A percentile compares a stretch with the other conserved stretches of the same genome.
phyloP scores from a whole-genome alignment of 2,113 vertebrate species.

The Sinocyclocheilus maitianheensis region DNA sequence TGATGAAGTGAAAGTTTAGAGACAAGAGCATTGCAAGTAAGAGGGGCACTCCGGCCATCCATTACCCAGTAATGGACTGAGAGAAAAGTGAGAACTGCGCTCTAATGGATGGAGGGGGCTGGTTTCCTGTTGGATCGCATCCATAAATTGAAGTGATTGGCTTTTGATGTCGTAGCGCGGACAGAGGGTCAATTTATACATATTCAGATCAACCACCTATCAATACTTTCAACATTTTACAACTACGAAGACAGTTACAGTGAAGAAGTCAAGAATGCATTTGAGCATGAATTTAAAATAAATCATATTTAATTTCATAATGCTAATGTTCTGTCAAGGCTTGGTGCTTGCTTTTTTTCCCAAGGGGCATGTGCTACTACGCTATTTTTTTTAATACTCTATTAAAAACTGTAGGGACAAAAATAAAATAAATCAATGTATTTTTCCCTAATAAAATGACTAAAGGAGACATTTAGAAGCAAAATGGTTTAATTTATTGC shows the following conservation, averaged over 20 bases:
- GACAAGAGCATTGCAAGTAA: constrained; percentile 48
- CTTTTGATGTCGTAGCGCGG: background rate
- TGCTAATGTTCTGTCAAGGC: background rate
- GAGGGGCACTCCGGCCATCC: constrained; percentile 43
- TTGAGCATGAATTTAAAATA: background rate
- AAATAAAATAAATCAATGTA: background rate
- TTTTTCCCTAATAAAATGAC: no score
- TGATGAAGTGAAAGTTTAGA: constrained; percentile 58
- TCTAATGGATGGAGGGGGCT: constrained; percentile 31
- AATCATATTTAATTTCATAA: background rate
- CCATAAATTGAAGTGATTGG: constrained; percentile 6
- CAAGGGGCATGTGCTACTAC: background rate
- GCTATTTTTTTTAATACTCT: no score
- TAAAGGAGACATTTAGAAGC: no score
- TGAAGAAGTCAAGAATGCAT: background rate
- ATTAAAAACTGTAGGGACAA: background rate
- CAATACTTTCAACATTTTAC: background rate
- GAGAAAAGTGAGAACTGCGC: constrained; percentile 36
- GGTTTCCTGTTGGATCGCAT: constrained; percentile 21
- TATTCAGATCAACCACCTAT: constrained; percentile 6
- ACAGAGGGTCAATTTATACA: constrained; percentile 6
- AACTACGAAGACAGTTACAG: background rate
- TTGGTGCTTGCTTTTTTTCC: background rate
- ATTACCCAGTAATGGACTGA: constrained; percentile 56
- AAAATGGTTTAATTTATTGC: background rate